These are phyloP conservation scores for Mastacembelus armatus DNA, from an alignment of 2,797 vertebrate species.

Conservation along the genomic window DNA sequence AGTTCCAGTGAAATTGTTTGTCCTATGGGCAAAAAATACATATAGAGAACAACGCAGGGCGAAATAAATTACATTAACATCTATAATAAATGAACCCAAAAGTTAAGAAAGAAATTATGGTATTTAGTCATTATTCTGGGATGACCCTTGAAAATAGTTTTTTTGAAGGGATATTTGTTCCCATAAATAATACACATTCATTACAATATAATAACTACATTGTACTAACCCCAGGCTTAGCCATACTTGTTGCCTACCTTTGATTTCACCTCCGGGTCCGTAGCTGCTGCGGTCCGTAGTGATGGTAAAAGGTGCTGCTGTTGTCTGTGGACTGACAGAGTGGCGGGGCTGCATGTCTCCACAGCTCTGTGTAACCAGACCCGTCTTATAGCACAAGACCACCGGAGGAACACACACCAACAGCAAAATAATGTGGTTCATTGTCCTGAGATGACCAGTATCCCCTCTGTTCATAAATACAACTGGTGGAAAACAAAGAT, in stretches of 20 bases:
- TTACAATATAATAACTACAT: not conserved
- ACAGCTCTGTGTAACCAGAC: constrained; percentile 54
- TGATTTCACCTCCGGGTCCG: constrained; percentile 67
- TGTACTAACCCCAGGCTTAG: too few species aligned
- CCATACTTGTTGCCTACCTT: too few species aligned
- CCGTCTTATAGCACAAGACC: constrained; percentile 41
- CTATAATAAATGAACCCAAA: not conserved
- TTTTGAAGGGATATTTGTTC: not conserved
- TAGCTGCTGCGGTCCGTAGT: constrained; percentile 49
- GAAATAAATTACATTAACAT: not conserved
- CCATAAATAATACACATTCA: too few species aligned
- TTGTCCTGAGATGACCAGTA: not conserved
- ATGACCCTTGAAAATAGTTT: not conserved
- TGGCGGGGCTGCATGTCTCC: constrained; percentile 47
- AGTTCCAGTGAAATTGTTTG: not conserved
- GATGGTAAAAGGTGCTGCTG: constrained; percentile 62
- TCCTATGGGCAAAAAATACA: not conserved
- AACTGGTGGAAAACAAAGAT: not conserved
- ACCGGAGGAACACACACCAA: not conserved
- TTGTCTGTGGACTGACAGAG: constrained; percentile 22
- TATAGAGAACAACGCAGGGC: not conserved
- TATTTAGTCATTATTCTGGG: not conserved
- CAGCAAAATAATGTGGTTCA: constrained; percentile 33
- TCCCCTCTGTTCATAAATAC: not conserved
- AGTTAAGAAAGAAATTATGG: not conserved